These are phyloP conservation scores for Halcyon senegalensis DNA, from an alignment of 2,113 vertebrate species.

Conservation along the genomic window DNA sequence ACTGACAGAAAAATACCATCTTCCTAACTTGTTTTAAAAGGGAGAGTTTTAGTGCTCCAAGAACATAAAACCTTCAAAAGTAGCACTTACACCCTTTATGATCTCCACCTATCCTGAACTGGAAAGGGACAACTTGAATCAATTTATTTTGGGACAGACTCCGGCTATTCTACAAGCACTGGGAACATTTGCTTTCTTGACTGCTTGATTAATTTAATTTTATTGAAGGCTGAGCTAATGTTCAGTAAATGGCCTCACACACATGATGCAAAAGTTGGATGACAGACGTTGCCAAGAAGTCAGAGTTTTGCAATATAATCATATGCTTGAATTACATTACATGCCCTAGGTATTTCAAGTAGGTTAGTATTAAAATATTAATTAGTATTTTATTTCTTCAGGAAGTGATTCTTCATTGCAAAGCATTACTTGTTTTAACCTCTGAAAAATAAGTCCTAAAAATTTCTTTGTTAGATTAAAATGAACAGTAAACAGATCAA, in stretches of 20 bases:
- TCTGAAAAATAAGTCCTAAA: not conserved
- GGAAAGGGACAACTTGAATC: not conserved
- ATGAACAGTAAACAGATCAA: not conserved
- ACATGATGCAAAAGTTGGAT: fast-evolving
- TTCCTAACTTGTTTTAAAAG: not conserved
- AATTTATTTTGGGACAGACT: not conserved
- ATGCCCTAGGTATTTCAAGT: not conserved
- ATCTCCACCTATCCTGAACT: not conserved
- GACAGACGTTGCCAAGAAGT: not conserved
- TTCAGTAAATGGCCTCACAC: not conserved
- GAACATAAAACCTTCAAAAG: not conserved
- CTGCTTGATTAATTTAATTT: not conserved
- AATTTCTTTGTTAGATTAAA: not conserved
- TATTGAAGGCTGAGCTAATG: not conserved
- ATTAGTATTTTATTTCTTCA: not conserved
- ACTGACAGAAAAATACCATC: not conserved
- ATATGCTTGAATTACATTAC: not conserved
- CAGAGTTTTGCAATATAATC: not conserved
- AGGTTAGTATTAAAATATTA: not conserved
- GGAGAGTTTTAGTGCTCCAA: not conserved
- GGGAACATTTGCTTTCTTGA: not conserved
- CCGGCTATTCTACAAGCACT: not conserved
- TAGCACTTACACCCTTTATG: not conserved
- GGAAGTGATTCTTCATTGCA: not conserved
- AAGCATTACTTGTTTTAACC: not conserved